A percentile compares a stretch with the other conserved stretches of the same genome.
Conservation (phyloP, 1,140 invertebrate genomes). For the Hypothenemus hampei region DNA sequence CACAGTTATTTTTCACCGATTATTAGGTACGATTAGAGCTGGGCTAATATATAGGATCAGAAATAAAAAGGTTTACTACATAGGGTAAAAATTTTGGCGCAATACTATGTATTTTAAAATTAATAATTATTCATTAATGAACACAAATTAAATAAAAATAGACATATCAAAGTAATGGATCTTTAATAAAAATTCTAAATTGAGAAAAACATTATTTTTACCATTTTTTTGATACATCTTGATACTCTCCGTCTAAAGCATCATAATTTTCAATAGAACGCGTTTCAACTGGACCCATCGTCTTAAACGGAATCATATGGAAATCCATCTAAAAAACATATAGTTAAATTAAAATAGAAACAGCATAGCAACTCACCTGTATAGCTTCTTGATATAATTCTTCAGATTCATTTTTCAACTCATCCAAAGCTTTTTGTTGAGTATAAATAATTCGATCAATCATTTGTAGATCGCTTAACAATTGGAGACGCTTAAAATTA, state of each 20-base stretch:
- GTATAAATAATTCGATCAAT: conserved; percentile 62
- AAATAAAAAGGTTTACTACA: too few species aligned
- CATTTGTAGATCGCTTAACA: conserved; percentile 57
- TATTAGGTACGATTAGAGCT: too few species aligned
- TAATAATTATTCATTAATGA: too few species aligned
- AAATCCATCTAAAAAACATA: conserved; percentile 60
- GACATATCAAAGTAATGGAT: too few species aligned
- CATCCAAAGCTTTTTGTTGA: conserved; percentile 72
- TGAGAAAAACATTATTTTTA: too few species aligned
- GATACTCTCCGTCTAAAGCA: conserved; percentile 78
- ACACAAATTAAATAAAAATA: too few species aligned
- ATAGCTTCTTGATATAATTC: conserved; percentile 79
- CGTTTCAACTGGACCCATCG: conserved; percentile 67
- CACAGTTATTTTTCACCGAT: too few species aligned
- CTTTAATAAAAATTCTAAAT: too few species aligned
- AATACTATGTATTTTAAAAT: too few species aligned
- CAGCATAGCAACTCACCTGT: conserved; percentile 56
- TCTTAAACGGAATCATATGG: conserved; percentile 58
- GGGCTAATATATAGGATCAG: too few species aligned
- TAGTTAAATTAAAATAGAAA: conserved; percentile 27
- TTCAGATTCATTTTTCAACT: conserved; percentile 70
- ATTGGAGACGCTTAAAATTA: conserved; percentile 59
- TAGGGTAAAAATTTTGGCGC: too few species aligned
- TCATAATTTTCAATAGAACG: conserved; percentile 73
- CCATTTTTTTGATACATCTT: conserved; percentile 78